These are phyloP conservation scores for Manacus vitellinus DNA, from an alignment of 2,113 vertebrate species.

Conservation along the genomic window DNA sequence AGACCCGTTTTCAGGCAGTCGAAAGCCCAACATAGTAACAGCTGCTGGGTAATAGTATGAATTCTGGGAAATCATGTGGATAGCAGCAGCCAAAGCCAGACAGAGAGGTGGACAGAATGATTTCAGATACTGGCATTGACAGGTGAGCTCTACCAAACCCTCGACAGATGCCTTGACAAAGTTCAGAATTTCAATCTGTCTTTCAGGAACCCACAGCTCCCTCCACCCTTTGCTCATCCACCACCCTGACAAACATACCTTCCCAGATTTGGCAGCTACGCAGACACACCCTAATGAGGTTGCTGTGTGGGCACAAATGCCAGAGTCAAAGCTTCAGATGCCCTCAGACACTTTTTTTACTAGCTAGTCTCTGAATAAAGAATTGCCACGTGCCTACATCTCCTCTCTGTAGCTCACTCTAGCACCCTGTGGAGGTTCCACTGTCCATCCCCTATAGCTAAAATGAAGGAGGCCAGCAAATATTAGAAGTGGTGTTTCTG, in stretches of 20 bases:
- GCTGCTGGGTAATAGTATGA: neutral
- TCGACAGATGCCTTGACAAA: neutral
- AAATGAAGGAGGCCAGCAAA: neutral
- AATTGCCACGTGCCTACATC: neutral
- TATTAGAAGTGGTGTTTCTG: neutral
- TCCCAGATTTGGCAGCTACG: neutral
- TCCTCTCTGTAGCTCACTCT: neutral
- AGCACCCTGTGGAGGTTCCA: neutral
- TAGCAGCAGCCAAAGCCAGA: neutral
- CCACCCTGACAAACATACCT: neutral
- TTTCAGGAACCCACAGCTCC: neutral
- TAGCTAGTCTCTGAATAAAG: neutral
- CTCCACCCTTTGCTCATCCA: neutral
- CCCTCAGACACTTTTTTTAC: neutral
- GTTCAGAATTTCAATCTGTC: neutral
- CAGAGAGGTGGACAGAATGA: neutral
- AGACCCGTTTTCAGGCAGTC: neutral
- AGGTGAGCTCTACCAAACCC: neutral
- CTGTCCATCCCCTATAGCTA: neutral
- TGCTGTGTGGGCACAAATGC: neutral
- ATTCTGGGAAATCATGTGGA: neutral
- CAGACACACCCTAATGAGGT: neutral
- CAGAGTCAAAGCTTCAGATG: neutral
- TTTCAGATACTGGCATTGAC: neutral
- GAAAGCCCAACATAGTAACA: neutral